Evolutionary conservation across 1,140 invertebrate species (phyloP).

Genomic region (Riptortus pedestris): DNA sequence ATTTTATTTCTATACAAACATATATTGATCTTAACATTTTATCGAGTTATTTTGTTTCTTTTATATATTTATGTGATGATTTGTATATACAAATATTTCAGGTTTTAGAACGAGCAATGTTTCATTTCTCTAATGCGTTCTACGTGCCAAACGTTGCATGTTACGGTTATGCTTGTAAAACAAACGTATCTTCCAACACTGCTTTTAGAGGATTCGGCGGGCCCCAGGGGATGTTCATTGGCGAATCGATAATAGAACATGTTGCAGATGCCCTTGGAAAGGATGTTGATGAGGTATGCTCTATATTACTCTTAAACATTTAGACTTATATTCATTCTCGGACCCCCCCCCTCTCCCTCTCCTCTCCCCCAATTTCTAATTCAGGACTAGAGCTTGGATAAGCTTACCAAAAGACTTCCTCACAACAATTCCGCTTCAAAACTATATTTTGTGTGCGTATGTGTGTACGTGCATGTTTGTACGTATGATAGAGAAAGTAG

Average conservation of each 20-base stretch:
- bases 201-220: slow-evolving; percentile 84
- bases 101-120: slow-evolving; percentile 67
- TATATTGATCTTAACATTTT: too few relatives aligned
- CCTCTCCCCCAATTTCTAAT: too few relatives aligned
- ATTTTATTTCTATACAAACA: too few relatives aligned
- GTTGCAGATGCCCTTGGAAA: slow-evolving; percentile 59
- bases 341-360: background rate
- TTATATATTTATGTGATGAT: background rate
- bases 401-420: too few relatives aligned
- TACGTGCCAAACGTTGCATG: slow-evolving; percentile 57
- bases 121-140: slow-evolving; percentile 70
- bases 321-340: too few relatives aligned
- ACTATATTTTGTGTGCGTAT: too few relatives aligned
- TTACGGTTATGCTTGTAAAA: slow-evolving; percentile 61
- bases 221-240: slow-evolving; percentile 78
- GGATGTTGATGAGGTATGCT: slow-evolving; percentile 42
- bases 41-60: too few relatives aligned
- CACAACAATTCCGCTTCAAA: too few relatives aligned
- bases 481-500: too few relatives aligned
- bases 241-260: slow-evolving; percentile 65
- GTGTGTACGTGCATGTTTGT: too few relatives aligned
- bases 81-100: slow-evolving; percentile 33
- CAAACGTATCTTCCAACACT: slow-evolving; percentile 80
- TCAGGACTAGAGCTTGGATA: too few relatives aligned
- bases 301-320: slow-evolving; percentile 5